Percentiles rank a stretch among this genome's conserved stretches.
Evolutionary conservation across 1,140 invertebrate species (phyloP).

Genomic region (Procambarus virginalis): DNA sequence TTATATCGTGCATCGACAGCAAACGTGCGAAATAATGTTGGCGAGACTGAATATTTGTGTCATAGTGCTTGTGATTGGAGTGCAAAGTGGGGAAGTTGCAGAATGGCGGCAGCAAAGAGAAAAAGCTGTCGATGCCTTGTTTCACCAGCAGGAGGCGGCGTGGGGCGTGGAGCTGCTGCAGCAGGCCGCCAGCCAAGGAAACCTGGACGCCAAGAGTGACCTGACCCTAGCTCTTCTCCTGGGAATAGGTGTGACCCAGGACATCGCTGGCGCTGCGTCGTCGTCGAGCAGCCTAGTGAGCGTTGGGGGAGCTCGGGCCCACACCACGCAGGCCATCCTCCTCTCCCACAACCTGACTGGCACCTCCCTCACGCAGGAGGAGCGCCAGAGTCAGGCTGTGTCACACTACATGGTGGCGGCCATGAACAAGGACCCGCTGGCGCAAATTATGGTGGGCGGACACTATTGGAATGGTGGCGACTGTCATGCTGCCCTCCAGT

Average conservation of each 20-base stretch:
- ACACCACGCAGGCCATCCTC: conserved; percentile 20
- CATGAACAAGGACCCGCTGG: conserved; percentile 27
- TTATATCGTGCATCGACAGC: too few relatives aligned
- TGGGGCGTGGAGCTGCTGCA: conserved; percentile 15
- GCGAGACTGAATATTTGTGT: background rate
- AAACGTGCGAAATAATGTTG: background rate
- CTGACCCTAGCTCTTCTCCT: conserved; percentile 23
- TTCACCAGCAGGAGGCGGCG: conserved; percentile 17
- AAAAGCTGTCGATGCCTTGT: conserved; percentile 3
- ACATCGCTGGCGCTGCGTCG: conserved; percentile 12
- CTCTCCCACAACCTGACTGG: conserved; percentile 29
- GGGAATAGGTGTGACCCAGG: conserved; percentile 20
- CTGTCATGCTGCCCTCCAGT: conserved; percentile 33
- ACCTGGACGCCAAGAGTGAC: conserved; percentile 34
- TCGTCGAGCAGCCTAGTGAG: conserved; percentile 9
- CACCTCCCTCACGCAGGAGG: conserved; percentile 5
- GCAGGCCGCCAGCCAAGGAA: conserved; percentile 25
- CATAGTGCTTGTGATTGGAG: background rate
- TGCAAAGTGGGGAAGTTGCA: conserved; percentile 5
- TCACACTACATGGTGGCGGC: conserved; percentile 32
- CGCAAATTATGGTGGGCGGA: conserved; percentile 16
- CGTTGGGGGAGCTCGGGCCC: conserved; percentile 17
- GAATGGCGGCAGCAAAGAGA: conserved; percentile 27
- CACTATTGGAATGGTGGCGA: conserved; percentile 22
- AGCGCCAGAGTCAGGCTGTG: conserved; percentile 19